Conservation (phyloP, 2,113 vertebrate species). For the Prunella himalayana region DNA sequence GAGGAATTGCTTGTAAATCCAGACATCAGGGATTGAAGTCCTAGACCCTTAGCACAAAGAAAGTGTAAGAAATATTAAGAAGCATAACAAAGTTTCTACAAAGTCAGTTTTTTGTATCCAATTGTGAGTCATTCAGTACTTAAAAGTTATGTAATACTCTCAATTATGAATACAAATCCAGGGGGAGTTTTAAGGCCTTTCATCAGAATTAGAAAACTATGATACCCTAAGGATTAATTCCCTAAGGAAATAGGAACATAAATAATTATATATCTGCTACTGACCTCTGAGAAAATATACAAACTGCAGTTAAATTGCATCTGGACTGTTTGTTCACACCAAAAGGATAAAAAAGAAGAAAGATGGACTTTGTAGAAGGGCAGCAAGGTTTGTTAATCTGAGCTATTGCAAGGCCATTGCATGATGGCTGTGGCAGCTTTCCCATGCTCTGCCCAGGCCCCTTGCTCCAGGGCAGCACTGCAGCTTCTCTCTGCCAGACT, state of each 20-base stretch:
- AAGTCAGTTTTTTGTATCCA: neutral
- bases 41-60: neutral
- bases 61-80: neutral
- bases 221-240: neutral
- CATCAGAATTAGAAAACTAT: neutral
- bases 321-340: neutral
- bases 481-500: neutral
- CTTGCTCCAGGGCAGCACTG: neutral
- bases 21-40: neutral
- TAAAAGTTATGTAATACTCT: slow-evolving; percentile 13
- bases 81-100: neutral
- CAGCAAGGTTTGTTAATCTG: neutral
- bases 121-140: neutral
- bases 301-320: neutral
- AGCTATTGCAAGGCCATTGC: neutral
- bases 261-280: neutral
- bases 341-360: neutral
- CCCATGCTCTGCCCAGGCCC: neutral
- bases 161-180: neutral
- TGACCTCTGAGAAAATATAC: neutral
- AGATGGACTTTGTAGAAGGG: neutral
- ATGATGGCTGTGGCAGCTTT: neutral
- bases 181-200: neutral
- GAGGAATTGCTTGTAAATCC: neutral
- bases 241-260: neutral